Evolutionary conservation across 2,113 vertebrate genomes (phyloP).

Genomic region (Megalops atlanticus): DNA sequence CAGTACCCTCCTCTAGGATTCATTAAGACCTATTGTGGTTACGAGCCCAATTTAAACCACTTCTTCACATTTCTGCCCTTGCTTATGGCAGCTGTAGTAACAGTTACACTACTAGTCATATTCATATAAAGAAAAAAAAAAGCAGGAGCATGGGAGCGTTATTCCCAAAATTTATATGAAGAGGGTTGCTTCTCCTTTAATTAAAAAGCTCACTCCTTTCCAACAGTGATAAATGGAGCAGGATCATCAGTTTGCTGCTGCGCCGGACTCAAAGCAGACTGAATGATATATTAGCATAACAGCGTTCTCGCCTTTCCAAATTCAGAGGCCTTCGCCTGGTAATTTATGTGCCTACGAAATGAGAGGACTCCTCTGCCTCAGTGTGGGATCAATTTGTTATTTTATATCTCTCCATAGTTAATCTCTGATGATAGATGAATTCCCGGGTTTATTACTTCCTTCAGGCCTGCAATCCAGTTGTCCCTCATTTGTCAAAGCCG

Average conservation of each 20-base stretch:
- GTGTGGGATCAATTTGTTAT: conserved; percentile 34
- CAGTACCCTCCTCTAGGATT: background rate
- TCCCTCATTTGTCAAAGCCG: conserved; percentile 32
- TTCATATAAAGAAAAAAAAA: background rate
- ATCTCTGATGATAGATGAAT: conserved; percentile 39
- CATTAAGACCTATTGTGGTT: background rate
- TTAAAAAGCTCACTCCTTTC: conserved; percentile 13
- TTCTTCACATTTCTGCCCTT: background rate
- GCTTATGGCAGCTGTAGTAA: background rate
- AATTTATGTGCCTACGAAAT: conserved; percentile 38
- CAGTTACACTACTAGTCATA: background rate
- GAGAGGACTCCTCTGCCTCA: conserved; percentile 24
- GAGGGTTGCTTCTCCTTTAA: conserved; percentile 5
- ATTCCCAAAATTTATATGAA: conserved; percentile 6
- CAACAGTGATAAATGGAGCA: conserved; percentile 18
- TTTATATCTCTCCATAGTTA: conserved; percentile 27
- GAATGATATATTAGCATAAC: conserved; percentile 35
- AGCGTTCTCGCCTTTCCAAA: conserved; percentile 28
- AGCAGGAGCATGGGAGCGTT: background rate
- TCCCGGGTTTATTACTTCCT: conserved; percentile 24
- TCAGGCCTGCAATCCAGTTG: conserved; percentile 27
- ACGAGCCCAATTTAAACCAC: background rate
- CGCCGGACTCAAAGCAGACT: conserved; percentile 14
- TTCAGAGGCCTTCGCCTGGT: background rate
- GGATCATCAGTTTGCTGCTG: conserved; percentile 26